Evolutionary conservation across 2,113 vertebrate genomes (phyloP).

Genomic region (Arenaria interpres): DNA sequence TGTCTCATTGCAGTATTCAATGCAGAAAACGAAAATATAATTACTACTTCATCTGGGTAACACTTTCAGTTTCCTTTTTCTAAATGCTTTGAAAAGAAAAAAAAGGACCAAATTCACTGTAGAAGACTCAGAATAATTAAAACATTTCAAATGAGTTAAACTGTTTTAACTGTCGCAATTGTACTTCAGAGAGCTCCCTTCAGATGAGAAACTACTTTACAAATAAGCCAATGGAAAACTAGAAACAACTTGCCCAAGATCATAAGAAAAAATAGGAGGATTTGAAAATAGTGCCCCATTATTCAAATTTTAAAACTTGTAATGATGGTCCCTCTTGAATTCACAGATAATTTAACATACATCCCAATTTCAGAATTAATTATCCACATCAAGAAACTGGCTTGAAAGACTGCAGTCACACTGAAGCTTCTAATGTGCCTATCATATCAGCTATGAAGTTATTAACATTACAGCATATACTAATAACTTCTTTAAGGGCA

Average conservation of each 20-base stretch:
- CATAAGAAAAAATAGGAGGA: not conserved
- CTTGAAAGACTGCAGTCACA: not conserved
- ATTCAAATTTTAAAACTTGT: not conserved
- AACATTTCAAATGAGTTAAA: conserved; percentile 13
- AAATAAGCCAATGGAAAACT: not conserved
- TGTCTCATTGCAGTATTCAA: not conserved
- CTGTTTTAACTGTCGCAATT: not conserved
- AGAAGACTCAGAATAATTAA: not conserved
- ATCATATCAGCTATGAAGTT: not conserved
- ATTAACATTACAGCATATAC: not conserved
- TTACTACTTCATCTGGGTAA: not conserved
- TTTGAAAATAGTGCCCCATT: not conserved
- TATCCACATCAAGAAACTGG: not conserved
- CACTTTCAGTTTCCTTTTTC: not conserved
- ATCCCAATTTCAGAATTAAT: not conserved
- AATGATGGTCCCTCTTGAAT: not conserved
- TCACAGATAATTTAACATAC: not conserved
- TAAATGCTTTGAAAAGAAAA: not conserved
- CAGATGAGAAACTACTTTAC: not conserved
- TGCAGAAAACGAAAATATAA: not conserved
- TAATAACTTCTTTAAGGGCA: not conserved
- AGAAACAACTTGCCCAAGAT: conserved; percentile 1
- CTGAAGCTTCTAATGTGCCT: not conserved
- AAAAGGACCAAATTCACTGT: not conserved
- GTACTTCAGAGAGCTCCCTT: not conserved